Evolutionary conservation across 2,113 vertebrate species (phyloP), one percentile per base, ranked within the genome.

Genomic region (Thalassarche chlororhynchos): DNA sequence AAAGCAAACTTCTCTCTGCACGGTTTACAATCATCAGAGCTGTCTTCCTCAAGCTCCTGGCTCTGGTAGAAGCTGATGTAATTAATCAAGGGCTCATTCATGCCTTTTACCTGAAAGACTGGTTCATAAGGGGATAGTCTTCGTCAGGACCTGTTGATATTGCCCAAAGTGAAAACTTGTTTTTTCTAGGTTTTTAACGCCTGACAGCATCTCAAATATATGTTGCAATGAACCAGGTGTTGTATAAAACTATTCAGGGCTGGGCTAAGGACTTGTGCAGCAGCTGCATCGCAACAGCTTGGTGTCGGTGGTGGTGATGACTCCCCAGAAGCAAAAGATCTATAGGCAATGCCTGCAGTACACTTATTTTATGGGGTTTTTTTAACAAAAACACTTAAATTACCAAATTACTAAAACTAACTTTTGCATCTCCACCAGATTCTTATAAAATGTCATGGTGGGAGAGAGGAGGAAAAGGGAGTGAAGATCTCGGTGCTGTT

Each of bases 291-390:
- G 3, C 36, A 7, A 3, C 47, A 28, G 52, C 42, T 40, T 6
- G 40, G 34, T 47, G 47, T 9, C 9, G 0, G 13, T 11, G 17
- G 4, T 20, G 57, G 17, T 17, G 54, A n/a, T 12, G 25, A 2
- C 28, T 49, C 36, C 36, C 18, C 23, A 20, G 70, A 40, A 17
- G n/a, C 34, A 23, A 14, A 49, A 20, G 5, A 9, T 17, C 55
- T 6, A 2, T 3, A 5, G 55, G 8, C 72, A 17, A 3, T 14
- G 40, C 57, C 79, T 36, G 51, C 44, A 15, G 36, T 0, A 3
- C n/a, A 0, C 28, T 18, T 14, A 4, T 15, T 17, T 20, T 7
- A 24, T 38, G 10, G 31, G 17, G 9, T 0, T 6, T 17, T 40
- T 82, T 54, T 8, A 20, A 7, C 31, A 71, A 13, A 54, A 47